Percentiles rank a stretch among this genome's conserved stretches.
Conservation (phyloP, 2,113 vertebrate species). For the Fregata magnificens region DNA sequence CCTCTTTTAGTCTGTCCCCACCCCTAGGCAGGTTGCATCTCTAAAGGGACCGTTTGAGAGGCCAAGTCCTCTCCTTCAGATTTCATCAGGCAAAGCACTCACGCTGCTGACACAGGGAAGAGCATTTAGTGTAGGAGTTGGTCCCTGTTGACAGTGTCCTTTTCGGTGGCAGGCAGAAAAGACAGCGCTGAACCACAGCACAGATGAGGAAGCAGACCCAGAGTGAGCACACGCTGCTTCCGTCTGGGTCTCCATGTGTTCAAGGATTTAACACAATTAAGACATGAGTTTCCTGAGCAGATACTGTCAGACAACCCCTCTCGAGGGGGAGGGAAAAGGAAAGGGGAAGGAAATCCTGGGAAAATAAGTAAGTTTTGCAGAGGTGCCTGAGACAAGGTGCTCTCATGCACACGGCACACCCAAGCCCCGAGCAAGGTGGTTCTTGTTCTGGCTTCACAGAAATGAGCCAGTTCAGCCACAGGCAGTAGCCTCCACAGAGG, state of each 20-base stretch:
- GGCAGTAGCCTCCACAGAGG: not conserved
- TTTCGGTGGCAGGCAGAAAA: not conserved
- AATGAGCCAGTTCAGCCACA: not conserved
- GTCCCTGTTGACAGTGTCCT: not conserved
- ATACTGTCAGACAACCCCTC: slow-evolving; percentile 30
- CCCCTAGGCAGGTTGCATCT: not conserved
- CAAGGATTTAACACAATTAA: not conserved
- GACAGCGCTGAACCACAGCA: not conserved
- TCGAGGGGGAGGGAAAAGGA: not conserved
- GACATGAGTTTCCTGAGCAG: slow-evolving; percentile 73
- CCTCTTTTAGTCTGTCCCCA: not conserved
- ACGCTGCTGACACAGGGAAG: not conserved
- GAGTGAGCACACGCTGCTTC: fast-evolving
- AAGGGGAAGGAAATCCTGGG: slow-evolving; percentile 38
- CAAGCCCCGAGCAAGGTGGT: not conserved
- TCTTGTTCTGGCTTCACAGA: slow-evolving; percentile 1
- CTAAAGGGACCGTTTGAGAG: not conserved
- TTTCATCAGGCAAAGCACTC: not conserved
- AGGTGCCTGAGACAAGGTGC: not conserved
- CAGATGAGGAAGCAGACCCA: not conserved
- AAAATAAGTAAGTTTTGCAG: not conserved
- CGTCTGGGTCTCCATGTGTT: not conserved
- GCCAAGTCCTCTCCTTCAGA: not conserved
- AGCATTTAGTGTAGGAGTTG: not conserved
- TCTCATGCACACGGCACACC: not conserved